Evolutionary conservation across 2,797 vertebrate genomes (phyloP), one percentile per base, ranked within the genome.

Genomic region (Gallinago nigripennis): DNA sequence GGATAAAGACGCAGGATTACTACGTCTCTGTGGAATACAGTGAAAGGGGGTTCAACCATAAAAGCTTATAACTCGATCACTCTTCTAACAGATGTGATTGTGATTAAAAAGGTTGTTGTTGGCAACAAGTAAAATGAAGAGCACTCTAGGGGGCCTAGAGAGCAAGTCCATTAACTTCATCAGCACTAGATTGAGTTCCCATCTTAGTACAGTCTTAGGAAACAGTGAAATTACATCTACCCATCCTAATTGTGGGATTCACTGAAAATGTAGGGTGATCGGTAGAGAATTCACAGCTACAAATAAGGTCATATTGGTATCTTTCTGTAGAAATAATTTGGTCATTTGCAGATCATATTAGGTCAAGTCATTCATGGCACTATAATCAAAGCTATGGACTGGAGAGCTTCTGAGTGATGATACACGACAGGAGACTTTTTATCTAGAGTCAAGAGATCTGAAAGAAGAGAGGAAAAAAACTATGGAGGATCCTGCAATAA

Each of bases 61-160:
- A 83, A 93, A 82, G 28, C 68, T 71, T 90, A 73, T 71, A 92
- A 82, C 80, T 88, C 12, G 4, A 28, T 92, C 35, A n/a, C 21
- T 88, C 75, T 82, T 87, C 71, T 71, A 85, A 79, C 88, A 91
- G 86, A 89, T 85, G 71, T 77, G 88, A 90, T 30, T 85, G 88
- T 80, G 92, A 96, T 87, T 95, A 82, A 96, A 88, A 94, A 85
- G 64, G 68, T 63, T 73, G 75, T 89, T 92, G 78, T 46, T 93
- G 69, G 86, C 76, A 94, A 91, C 76, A 95, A 82, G 78, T 77
- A 90, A 95, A 97, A 94, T 80, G 75, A 86, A 96, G 90, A 93
- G 68, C 70, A 80, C 88, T 96, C 93, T 41, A 86, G 78, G 51
- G 56, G 88, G 31, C 48, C 68, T 51, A 80, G 88, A 82, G 70